These are phyloP conservation scores for Jaculus jaculus DNA, from an alignment of 2,113 vertebrate genomes.

Conservation along the genomic window DNA sequence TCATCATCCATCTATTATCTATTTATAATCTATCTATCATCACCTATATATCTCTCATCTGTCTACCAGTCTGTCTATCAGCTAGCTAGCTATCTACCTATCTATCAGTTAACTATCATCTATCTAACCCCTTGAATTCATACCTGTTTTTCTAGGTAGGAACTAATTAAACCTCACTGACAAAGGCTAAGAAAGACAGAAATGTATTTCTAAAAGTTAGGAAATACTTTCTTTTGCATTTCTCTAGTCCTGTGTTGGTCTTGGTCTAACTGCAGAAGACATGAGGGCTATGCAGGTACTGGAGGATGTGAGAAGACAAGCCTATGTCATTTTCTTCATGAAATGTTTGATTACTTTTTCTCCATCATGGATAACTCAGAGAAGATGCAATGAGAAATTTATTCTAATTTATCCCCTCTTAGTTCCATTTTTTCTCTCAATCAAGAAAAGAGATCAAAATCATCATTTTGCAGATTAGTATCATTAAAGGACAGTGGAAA, in stretches of 20 bases:
- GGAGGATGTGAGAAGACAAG: neutral
- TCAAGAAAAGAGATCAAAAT: constrained; percentile 8
- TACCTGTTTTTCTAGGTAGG: neutral
- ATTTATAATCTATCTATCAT: too few species aligned
- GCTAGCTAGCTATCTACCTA: too few species aligned
- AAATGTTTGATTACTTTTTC: neutral
- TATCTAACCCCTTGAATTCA: neutral
- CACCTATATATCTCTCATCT: too few species aligned
- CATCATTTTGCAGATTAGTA: neutral
- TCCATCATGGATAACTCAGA: neutral
- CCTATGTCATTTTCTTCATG: neutral
- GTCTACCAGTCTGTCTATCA: too few species aligned
- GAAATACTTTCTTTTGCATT: too few species aligned
- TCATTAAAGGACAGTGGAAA: neutral
- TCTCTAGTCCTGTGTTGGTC: too few species aligned
- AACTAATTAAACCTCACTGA: neutral
- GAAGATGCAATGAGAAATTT: neutral
- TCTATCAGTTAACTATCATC: neutral
- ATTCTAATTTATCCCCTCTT: neutral
- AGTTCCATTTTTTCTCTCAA: neutral
- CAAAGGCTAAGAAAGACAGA: neutral
- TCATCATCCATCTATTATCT: too few species aligned
- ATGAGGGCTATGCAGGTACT: neutral
- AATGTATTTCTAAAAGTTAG: neutral
- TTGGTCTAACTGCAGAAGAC: neutral